Evolutionary conservation across 2,888 invertebrate species (phyloP).

Genomic region (Malthinus seriepunctatus): DNA sequence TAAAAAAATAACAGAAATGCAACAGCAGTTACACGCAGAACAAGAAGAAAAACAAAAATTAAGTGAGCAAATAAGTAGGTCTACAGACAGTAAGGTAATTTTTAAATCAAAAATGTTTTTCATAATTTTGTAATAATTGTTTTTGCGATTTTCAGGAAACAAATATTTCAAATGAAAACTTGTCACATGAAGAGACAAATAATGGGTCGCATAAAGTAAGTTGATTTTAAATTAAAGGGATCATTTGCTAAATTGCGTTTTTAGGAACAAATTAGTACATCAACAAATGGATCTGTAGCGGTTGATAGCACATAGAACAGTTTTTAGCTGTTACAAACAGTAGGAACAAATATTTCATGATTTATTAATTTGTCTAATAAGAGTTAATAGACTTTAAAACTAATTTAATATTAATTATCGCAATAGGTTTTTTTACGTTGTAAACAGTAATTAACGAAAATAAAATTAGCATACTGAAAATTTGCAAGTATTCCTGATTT

Average conservation of each 20-base stretch:
- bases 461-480: background rate
- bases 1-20: conserved; percentile 39
- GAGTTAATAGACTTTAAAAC: too few species aligned
- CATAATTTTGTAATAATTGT: conserved; percentile 1
- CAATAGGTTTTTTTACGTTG: background rate
- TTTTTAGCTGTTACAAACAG: too few species aligned
- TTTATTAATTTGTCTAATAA: too few species aligned
- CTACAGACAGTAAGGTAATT: background rate
- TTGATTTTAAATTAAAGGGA: background rate
- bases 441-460: too few species aligned
- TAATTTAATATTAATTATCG: too few species aligned
- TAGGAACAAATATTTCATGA: too few species aligned
- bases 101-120: conserved; percentile 7
- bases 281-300: conserved; percentile 39
- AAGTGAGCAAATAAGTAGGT: conserved; percentile 23
- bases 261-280: conserved; percentile 39
- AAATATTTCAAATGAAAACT: conserved; percentile 39
- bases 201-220: conserved; percentile 30
- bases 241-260: conserved; percentile 18
- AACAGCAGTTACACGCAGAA: conserved; percentile 40
- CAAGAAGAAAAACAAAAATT: conserved; percentile 38
- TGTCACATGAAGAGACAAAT: conserved; percentile 25
- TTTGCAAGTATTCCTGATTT: conserved; percentile 20
- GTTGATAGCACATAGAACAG: too few species aligned
- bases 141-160: conserved; percentile 38